A percentile compares a stretch with the other conserved stretches of the same genome.
Evolutionary conservation across 2,113 vertebrate species (phyloP).

Genomic region (Oreochromis niloticus): DNA sequence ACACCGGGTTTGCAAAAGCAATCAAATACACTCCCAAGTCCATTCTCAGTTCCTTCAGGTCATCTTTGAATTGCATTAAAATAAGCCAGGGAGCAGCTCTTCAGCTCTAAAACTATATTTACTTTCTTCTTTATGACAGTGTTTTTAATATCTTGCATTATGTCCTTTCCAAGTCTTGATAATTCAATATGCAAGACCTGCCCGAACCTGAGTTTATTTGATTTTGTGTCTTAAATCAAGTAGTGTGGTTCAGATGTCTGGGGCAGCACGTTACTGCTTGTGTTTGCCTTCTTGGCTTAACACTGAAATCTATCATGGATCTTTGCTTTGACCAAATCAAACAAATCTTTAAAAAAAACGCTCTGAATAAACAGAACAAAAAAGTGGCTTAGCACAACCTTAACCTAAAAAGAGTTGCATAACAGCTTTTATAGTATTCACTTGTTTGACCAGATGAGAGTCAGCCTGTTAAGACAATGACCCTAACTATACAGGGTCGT

Average conservation of each 20-base stretch:
- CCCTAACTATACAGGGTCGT: neutral
- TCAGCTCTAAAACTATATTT: neutral
- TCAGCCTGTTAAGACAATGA: neutral
- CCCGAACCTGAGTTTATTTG: neutral
- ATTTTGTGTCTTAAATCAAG: neutral
- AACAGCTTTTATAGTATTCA: neutral
- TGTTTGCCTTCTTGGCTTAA: neutral
- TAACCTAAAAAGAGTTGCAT: neutral
- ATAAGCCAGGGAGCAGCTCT: neutral
- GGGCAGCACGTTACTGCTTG: neutral
- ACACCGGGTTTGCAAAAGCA: neutral
- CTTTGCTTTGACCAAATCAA: neutral
- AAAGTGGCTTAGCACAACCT: neutral
- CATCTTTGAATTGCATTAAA: neutral
- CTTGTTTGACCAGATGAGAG: neutral
- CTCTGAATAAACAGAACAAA: neutral
- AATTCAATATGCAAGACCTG: neutral
- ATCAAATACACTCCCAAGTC: neutral
- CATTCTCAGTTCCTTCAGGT: neutral
- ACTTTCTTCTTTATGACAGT: neutral
- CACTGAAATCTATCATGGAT: neutral
- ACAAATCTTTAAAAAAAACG: neutral
- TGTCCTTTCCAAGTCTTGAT: neutral
- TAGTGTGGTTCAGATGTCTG: neutral
- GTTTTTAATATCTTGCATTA: neutral